Evolutionary conservation across 2,113 vertebrate species (phyloP).

Genomic region (Grammomys surdaster): DNA sequence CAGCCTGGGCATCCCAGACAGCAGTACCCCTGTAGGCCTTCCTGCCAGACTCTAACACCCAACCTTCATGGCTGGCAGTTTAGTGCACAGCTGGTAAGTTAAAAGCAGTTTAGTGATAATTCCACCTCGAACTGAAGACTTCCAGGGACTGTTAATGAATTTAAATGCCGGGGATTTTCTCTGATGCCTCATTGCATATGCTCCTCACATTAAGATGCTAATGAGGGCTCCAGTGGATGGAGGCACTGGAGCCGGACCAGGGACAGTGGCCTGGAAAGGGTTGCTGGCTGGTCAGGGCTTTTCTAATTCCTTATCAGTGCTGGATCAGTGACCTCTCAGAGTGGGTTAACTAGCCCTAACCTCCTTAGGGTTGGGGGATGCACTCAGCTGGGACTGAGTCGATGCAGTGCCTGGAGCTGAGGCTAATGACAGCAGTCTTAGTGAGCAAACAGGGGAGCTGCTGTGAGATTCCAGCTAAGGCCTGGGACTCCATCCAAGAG

Average conservation of each 20-base stretch:
- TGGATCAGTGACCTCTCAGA: slow-evolving; percentile 68
- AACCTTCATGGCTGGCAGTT: slow-evolving; percentile 21
- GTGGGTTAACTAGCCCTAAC: slow-evolving; percentile 57
- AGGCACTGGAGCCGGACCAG: slow-evolving; percentile 63
- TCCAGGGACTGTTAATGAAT: slow-evolving; percentile 87
- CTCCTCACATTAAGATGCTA: slow-evolving; percentile 86
- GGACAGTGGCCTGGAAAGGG: slow-evolving; percentile 68
- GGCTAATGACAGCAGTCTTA: neutral
- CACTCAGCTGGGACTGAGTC: neutral
- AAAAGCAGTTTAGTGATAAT: slow-evolving; percentile 86
- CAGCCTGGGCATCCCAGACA: neutral
- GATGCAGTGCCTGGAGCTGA: neutral
- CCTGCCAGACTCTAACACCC: neutral
- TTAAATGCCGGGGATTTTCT: slow-evolving; percentile 89
- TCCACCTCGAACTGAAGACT: slow-evolving; percentile 84
- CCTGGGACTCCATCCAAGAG: neutral
- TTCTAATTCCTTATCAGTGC: slow-evolving; percentile 50
- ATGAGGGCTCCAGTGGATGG: slow-evolving; percentile 82
- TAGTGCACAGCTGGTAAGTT: slow-evolving; percentile 84
- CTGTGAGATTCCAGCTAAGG: neutral
- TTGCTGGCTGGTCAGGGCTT: slow-evolving; percentile 41
- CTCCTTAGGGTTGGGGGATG: slow-evolving; percentile 25
- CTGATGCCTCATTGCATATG: slow-evolving; percentile 85
- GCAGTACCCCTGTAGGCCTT: neutral
- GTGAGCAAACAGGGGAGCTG: neutral